Conservation (phyloP, 2,888 invertebrate genomes). For the Tachina fera region DNA sequence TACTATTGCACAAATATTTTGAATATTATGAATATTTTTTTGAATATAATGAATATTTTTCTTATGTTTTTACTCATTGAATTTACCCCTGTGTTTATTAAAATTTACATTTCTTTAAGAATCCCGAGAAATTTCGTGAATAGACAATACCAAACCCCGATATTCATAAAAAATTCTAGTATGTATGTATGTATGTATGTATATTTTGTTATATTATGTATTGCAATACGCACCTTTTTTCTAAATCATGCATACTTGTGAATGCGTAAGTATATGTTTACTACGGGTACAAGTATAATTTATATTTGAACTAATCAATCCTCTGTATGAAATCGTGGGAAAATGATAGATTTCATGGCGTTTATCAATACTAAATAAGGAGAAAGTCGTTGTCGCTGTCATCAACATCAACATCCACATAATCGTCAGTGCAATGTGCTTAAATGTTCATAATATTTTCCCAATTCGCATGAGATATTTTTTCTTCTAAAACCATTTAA, state of each 20-base stretch:
- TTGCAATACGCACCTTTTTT: conserved; percentile 66
- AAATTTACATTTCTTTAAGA: no score
- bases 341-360: conserved; percentile 81
- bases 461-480: conserved; percentile 23
- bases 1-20: no score
- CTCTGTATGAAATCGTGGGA: conserved; percentile 79
- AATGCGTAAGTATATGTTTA: conserved; percentile 38
- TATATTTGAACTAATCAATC: conserved; percentile 69
- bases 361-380: conserved; percentile 67
- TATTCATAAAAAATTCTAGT: not conserved
- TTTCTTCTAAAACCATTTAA: conserved; percentile 53
- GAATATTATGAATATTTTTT: no score
- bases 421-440: conserved; percentile 53
- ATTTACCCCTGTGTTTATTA: no score
- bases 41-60: no score
- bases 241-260: conserved; percentile 17
- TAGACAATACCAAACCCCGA: no score
- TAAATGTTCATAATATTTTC: conserved; percentile 32
- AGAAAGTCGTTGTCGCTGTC: conserved; percentile 55
- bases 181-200: not conserved
- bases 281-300: conserved; percentile 57
- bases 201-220: conserved; percentile 34
- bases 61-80: no score
- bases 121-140: no score
- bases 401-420: conserved; percentile 34